Evolutionary conservation across 2,113 vertebrate genomes (phyloP).

Genomic region (Rousettus leschenaultii): DNA sequence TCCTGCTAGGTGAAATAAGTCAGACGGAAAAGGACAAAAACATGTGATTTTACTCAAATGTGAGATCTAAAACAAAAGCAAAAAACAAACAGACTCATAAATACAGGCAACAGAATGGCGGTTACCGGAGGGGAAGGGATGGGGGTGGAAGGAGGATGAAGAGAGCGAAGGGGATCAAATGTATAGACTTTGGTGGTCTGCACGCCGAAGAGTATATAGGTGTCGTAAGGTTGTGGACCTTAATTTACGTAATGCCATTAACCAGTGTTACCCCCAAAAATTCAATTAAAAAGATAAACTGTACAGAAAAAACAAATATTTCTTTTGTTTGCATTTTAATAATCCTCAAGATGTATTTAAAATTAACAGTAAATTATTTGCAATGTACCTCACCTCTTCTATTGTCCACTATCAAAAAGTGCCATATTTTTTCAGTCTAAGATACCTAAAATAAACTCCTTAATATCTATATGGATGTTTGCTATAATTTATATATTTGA

Average conservation of each 20-base stretch:
- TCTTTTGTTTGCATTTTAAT: not conserved
- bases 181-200: not conserved
- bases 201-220: not conserved
- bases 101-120: not conserved
- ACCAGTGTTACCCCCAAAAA: not conserved
- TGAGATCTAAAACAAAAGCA: not conserved
- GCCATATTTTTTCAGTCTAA: not conserved
- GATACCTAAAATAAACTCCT: not conserved
- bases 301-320: not conserved
- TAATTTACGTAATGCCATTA: not conserved
- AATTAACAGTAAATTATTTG: not conserved
- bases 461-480: not conserved
- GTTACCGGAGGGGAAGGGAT: not conserved
- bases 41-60: not conserved
- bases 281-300: not conserved
- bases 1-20: not conserved
- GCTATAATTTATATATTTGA: not conserved
- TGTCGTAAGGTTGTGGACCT: not conserved
- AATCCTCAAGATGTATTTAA: not conserved
- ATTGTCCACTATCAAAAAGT: not conserved
- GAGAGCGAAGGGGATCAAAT: not conserved
- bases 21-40: not conserved
- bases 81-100: not conserved
- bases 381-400: rapidly evolving
- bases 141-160: not conserved